Percentiles rank a stretch among this genome's conserved stretches.
Conservation (phyloP, 2,888 invertebrate genomes). For the Augochlorella aurata region DNA sequence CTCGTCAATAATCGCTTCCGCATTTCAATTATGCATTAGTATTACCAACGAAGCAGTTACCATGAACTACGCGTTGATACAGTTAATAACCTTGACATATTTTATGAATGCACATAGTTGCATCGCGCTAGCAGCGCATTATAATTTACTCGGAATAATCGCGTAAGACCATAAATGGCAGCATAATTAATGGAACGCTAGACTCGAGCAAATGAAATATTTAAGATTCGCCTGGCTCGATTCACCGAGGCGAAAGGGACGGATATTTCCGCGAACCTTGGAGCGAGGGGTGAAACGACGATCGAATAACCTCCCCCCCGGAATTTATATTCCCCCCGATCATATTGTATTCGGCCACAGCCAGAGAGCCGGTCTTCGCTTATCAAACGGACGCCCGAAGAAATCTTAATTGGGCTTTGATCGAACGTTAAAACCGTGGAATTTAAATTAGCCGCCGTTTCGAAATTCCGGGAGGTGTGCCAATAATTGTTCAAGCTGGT, state of each 20-base stretch:
- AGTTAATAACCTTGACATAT: neutral
- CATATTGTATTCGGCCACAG: no score
- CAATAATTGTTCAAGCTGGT: conserved; percentile 59
- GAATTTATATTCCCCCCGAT: no score
- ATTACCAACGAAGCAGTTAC: no score
- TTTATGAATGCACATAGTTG: neutral
- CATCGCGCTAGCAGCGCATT: neutral
- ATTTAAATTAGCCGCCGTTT: conserved; percentile 41
- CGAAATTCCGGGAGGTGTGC: conserved; percentile 38
- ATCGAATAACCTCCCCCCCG: no score
- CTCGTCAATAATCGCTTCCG: no score
- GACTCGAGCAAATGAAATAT: neutral
- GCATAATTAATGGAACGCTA: neutral
- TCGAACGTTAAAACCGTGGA: conserved; percentile 24
- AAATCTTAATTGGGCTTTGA: conserved; percentile 25
- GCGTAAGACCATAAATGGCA: neutral
- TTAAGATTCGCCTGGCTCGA: neutral
- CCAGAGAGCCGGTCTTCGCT: neutral
- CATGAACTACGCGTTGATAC: neutral
- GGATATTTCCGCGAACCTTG: no score
- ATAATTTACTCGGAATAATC: neutral
- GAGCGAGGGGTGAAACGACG: no score
- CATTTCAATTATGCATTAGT: no score
- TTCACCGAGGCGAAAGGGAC: neutral
- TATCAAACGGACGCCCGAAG: neutral